Percentiles rank a stretch among this genome's conserved stretches.
Conservation (phyloP, 2,888 invertebrate species). For the Pheosia gnoma region DNA sequence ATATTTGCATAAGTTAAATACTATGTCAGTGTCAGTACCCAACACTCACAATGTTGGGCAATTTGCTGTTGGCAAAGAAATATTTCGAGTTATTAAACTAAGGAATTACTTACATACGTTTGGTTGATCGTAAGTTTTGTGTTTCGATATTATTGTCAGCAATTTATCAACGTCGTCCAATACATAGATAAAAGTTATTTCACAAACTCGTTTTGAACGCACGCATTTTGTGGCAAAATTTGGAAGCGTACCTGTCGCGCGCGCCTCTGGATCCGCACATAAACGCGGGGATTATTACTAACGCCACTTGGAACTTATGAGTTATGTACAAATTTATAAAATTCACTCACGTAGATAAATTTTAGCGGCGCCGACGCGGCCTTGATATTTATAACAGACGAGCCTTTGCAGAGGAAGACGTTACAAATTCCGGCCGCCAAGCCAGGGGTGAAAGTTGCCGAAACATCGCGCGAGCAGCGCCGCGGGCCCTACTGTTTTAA, state of each 20-base stretch:
- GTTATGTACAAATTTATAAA: conserved; percentile 31
- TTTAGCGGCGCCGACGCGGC: conserved; percentile 17
- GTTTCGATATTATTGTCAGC: not conserved
- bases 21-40: no score
- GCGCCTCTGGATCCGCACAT: conserved; percentile 1
- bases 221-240: not conserved
- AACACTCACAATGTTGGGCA: no score
- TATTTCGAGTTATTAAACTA: no score
- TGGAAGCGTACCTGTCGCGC: conserved; percentile 1
- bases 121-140: not conserved
- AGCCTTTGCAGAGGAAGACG: conserved; percentile 18
- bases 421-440: conserved; percentile 22
- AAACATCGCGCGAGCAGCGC: conserved; percentile 10
- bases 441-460: conserved; percentile 14
- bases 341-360: conserved; percentile 37
- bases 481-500: conserved; percentile 7
- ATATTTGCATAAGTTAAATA: no score
- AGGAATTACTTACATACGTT: no score
- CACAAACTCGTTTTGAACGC: not conserved
- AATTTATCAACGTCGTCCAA: not conserved
- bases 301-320: conserved; percentile 28
- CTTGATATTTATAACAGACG: conserved; percentile 25
- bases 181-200: not conserved
- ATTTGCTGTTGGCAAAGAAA: no score
- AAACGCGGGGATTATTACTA: conserved; percentile 14